Conservation (phyloP, 1,140 invertebrate species). For the Danaus plexippus region DNA sequence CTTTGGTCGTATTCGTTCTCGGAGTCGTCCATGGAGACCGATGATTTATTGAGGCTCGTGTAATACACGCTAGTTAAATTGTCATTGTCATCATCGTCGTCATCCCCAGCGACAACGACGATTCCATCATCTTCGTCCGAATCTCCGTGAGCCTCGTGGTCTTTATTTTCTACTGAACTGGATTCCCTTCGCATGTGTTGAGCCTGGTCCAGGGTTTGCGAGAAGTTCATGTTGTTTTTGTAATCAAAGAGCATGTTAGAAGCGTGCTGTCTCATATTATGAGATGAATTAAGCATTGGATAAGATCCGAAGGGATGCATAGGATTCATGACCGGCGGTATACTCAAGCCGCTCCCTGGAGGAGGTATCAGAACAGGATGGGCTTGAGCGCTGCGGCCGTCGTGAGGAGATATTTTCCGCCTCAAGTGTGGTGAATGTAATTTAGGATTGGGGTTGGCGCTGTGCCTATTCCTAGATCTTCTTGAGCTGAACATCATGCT, state of each 20-base stretch:
- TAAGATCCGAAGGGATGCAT: conserved; percentile 84
- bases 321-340: conserved; percentile 73
- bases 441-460: conserved; percentile 98
- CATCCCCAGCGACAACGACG: conserved; percentile 74
- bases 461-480: conserved; percentile 95
- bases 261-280: conserved; percentile 74
- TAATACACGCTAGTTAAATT: conserved; percentile 71
- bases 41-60: conserved; percentile 53
- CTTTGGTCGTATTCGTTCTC: conserved; percentile 79
- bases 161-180: conserved; percentile 64
- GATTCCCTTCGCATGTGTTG: conserved; percentile 55
- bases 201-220: conserved; percentile 55
- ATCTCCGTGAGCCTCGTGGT: conserved; percentile 61
- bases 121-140: conserved; percentile 76
- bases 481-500: conserved; percentile 99
- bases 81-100: conserved; percentile 78
- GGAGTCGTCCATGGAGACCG: conserved; percentile 64
- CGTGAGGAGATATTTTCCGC: conserved; percentile 93
- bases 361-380: conserved; percentile 85
- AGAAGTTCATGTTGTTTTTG: conserved; percentile 74
- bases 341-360: conserved; percentile 73
- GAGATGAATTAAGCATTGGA: conserved; percentile 80
- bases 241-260: conserved; percentile 76
- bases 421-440: conserved; percentile 95
- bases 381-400: conserved; percentile 88